Conservation (phyloP, 2,888 invertebrate species). For the Eupithecia pulchellata region DNA sequence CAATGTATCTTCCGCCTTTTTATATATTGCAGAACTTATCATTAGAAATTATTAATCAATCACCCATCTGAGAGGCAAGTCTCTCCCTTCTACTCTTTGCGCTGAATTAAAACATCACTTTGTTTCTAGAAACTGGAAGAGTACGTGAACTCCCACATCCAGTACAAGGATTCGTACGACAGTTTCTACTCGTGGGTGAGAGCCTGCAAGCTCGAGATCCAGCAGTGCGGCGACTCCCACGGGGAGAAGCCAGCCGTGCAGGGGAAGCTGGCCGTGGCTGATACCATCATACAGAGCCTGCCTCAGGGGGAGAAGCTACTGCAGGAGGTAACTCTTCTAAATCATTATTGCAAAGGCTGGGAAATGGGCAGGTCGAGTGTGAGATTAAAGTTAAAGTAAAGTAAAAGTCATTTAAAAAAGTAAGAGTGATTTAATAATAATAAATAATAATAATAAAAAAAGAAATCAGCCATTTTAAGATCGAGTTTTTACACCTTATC, state of each 20-base stretch:
- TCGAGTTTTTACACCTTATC: too few species aligned
- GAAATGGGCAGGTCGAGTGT: too few species aligned
- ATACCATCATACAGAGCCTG: constrained; percentile 88
- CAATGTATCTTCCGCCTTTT: too few species aligned
- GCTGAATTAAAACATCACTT: background rate
- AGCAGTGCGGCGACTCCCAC: constrained; percentile 94
- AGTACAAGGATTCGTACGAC: constrained; percentile 92
- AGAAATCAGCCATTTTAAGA: too few species aligned
- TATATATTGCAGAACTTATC: too few species aligned
- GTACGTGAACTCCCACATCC: constrained; percentile 94
- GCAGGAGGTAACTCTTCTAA: constrained; percentile 24
- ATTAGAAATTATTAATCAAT: too few species aligned
- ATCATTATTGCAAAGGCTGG: too few species aligned
- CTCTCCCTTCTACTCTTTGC: background rate
- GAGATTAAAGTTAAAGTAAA: too few species aligned
- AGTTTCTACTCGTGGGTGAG: constrained; percentile 94
- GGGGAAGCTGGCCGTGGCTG: constrained; percentile 90
- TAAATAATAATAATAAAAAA: too few species aligned
- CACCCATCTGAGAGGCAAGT: too few species aligned
- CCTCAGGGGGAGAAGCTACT: constrained; percentile 90
- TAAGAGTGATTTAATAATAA: too few species aligned
- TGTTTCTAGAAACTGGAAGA: constrained; percentile 88
- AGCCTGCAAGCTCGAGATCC: constrained; percentile 91
- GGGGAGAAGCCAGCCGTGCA: constrained; percentile 93
- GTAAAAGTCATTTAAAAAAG: too few species aligned